Conservation (phyloP, 2,888 invertebrate genomes). For the Caenorhabditis wallacei region DNA sequence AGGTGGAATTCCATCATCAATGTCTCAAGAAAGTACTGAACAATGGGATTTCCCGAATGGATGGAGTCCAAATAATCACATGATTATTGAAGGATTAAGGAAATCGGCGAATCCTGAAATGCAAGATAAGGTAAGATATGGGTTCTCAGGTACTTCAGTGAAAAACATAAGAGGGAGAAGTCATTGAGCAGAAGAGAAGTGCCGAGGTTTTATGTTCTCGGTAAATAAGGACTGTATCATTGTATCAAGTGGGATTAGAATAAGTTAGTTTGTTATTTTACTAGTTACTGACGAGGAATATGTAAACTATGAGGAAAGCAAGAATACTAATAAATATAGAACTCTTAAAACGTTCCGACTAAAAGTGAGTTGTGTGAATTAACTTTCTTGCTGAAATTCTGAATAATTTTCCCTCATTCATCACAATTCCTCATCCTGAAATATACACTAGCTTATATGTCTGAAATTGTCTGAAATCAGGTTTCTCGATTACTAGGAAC, state of each 20-base stretch:
- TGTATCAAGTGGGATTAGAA: neutral
- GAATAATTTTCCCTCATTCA: neutral
- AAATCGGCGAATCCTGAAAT: conserved; percentile 76
- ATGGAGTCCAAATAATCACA: conserved; percentile 85
- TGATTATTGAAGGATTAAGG: conserved; percentile 89
- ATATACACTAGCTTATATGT: too few species aligned
- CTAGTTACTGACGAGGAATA: neutral
- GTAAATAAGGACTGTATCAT: conserved; percentile 21
- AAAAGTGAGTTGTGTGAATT: too few species aligned
- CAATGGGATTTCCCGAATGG: conserved; percentile 82
- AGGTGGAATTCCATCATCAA: conserved; percentile 76
- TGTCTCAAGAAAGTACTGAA: conserved; percentile 87
- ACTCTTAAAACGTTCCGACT: too few species aligned
- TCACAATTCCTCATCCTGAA: too few species aligned
- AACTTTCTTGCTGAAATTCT: too few species aligned
- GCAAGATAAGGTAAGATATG: conserved; percentile 72
- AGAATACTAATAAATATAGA: too few species aligned
- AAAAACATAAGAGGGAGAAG: conserved; percentile 14
- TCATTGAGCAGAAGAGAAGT: conserved; percentile 17
- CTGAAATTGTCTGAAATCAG: too few species aligned
- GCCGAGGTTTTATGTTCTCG: conserved; percentile 7
- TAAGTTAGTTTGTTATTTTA: neutral
- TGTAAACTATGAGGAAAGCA: too few species aligned
- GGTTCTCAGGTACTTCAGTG: conserved; percentile 21
- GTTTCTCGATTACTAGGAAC: neutral